These are phyloP conservation scores for Hyperopisus bebe DNA, from an alignment of 2,113 vertebrate species.

Conservation along the genomic window DNA sequence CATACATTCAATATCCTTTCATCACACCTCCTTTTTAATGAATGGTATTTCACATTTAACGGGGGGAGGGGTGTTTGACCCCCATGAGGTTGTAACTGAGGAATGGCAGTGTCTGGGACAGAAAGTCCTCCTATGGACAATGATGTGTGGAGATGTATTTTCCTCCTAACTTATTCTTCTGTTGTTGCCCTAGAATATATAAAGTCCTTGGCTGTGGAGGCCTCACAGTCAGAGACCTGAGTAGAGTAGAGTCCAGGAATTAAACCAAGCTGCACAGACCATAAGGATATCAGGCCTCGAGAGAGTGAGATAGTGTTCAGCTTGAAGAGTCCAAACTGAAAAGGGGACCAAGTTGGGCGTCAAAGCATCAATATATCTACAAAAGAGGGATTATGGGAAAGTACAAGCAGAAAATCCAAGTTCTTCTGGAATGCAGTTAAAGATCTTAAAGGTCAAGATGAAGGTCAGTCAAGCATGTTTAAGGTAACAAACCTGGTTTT, in stretches of 20 bases:
- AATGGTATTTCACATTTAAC: not conserved
- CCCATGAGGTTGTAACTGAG: not conserved
- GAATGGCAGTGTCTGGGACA: not conserved
- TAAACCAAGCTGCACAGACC: slow-evolving; percentile 85
- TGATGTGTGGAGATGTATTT: slow-evolving; percentile 25
- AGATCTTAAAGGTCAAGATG: slow-evolving; percentile 99
- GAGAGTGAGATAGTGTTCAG: slow-evolving; percentile 83
- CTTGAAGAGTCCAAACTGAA: slow-evolving; percentile 83
- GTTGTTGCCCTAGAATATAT: slow-evolving; percentile 99
- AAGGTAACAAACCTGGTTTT: slow-evolving; percentile 88
- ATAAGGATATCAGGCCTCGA: slow-evolving; percentile 91
- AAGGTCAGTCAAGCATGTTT: slow-evolving; percentile 98
- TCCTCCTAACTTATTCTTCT: slow-evolving; percentile 98
- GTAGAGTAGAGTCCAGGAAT: slow-evolving; percentile 84
- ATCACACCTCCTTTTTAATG: slow-evolving; percentile 46
- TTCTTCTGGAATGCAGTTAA: slow-evolving; percentile 97
- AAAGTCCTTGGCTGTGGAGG: slow-evolving; percentile 80
- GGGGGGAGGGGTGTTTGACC: not conserved
- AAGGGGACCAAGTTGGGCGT: slow-evolving; percentile 83
- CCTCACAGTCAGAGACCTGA: slow-evolving; percentile 79
- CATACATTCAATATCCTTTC: slow-evolving; percentile 99
- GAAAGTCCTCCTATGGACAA: not conserved
- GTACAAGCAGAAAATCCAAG: slow-evolving; percentile 92
- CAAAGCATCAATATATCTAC: slow-evolving; percentile 91
- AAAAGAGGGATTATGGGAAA: slow-evolving; percentile 91